These are phyloP conservation scores for Micropterix aruncella DNA, from an alignment of 2,888 invertebrate genomes.

Conservation along the genomic window DNA sequence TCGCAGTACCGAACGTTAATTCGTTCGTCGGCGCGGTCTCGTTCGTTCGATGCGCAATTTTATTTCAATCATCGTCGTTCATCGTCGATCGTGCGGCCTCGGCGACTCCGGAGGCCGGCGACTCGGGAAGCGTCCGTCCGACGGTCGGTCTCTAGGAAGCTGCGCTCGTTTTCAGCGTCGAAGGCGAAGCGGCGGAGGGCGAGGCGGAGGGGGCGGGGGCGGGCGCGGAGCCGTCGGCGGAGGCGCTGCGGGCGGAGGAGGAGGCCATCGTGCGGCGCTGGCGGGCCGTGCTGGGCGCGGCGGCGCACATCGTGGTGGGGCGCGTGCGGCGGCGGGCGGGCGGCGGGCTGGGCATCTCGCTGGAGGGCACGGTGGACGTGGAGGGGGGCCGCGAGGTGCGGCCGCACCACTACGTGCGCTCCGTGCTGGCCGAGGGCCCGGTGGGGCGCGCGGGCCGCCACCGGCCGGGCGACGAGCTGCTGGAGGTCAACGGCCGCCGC, in stretches of 20 bases:
- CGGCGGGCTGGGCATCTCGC: slow-evolving; percentile 90
- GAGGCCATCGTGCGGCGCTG: slow-evolving; percentile 70
- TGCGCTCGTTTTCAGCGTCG: too few relatives aligned
- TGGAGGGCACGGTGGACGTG: slow-evolving; percentile 97
- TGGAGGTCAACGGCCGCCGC: slow-evolving; percentile 85
- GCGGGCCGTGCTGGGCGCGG: slow-evolving; percentile 68
- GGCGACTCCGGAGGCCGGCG: slow-evolving; percentile 15
- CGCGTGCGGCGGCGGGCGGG: slow-evolving; percentile 49
- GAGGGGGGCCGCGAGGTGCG: slow-evolving; percentile 94
- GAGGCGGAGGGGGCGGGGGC: slow-evolving; percentile 13
- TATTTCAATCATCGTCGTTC: not conserved
- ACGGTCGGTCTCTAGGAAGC: too few relatives aligned
- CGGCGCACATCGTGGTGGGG: slow-evolving; percentile 37
- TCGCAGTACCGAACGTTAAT: too few relatives aligned
- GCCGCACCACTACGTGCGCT: slow-evolving; percentile 97
- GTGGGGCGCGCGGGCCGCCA: slow-evolving; percentile 85
- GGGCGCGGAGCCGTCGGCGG: slow-evolving; percentile 13
- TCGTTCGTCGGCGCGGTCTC: too few relatives aligned
- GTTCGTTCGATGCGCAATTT: too few relatives aligned
- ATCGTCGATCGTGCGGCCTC: not conserved
- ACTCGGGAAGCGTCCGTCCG: too few relatives aligned
- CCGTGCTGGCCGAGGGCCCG: slow-evolving; percentile 94
- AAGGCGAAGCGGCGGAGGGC: slow-evolving; percentile 14
- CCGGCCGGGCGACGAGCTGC: slow-evolving; percentile 87
- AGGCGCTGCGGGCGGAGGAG: slow-evolving; percentile 50